Conservation (phyloP, 92 coral and sea anemone species). For the Heteractis magnifica region DNA sequence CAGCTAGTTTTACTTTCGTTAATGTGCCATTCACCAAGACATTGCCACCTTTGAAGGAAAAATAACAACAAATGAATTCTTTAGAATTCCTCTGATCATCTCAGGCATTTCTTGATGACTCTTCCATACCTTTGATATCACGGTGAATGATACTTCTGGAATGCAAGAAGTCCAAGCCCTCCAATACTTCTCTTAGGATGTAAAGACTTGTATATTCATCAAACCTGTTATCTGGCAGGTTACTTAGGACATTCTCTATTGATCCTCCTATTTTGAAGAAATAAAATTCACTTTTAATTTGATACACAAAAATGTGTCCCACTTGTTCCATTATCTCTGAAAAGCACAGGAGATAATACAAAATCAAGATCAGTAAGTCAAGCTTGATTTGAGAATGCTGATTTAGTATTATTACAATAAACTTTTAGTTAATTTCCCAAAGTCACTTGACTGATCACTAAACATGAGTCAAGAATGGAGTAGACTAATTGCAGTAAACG, state of each 20-base stretch:
- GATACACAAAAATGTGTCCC: no score
- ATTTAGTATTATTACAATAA: background rate
- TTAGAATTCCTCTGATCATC: background rate
- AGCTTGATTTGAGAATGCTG: no score
- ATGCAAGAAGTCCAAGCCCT: constrained; percentile 62
- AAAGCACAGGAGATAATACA: no score
- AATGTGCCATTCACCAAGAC: constrained; percentile 52
- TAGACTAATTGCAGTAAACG: no score
- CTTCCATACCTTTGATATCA: constrained; percentile 67
- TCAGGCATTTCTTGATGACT: background rate
- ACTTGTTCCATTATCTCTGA: no score
- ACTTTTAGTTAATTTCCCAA: background rate
- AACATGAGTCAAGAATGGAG: no score
- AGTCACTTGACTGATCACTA: no score
- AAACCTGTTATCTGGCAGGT: constrained; percentile 29
- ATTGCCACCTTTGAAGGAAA: constrained; percentile 56
- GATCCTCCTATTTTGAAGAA: constrained; percentile 61
- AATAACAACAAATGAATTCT: no score
- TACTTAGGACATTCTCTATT: constrained; percentile 44
- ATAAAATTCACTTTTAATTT: background rate
- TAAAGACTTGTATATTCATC: constrained; percentile 38
- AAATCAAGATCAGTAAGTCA: no score
- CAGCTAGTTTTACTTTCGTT: constrained; percentile 62
- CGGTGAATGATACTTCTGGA: constrained; percentile 54
- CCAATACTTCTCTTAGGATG: constrained; percentile 52